phyloP scores from a whole-genome alignment of 1,140 invertebrate genomes.

The Drosophila setifemur region DNA sequence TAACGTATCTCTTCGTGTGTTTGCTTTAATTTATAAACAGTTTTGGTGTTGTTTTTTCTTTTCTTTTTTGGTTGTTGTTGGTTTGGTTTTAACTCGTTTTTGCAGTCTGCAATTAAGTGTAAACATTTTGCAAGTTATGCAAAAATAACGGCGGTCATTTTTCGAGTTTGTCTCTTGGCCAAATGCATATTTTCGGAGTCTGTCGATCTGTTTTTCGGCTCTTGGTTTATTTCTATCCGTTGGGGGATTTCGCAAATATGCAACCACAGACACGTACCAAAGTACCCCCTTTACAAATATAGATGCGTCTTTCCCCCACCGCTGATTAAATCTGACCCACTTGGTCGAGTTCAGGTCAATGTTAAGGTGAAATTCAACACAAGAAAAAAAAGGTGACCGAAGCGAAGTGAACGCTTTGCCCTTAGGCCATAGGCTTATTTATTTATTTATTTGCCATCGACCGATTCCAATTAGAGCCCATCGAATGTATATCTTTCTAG shows the following conservation, averaged over 20 bases:
- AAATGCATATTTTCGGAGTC: conserved; percentile 50
- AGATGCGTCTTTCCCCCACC: conserved; percentile 39
- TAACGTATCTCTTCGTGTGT: conserved; percentile 13
- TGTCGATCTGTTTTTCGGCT: conserved; percentile 42
- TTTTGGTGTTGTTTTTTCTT: conserved; percentile 11
- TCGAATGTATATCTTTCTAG: conserved; percentile 23
- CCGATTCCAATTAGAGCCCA: background rate
- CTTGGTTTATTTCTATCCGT: background rate
- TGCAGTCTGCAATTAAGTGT: conserved; percentile 53
- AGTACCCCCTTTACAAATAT: conserved; percentile 1
- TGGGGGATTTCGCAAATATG: conserved; percentile 52
- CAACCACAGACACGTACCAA: conserved; percentile 57
- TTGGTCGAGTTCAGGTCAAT: conserved; percentile 60
- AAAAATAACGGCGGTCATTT: conserved; percentile 53
- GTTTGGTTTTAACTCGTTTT: conserved; percentile 14
- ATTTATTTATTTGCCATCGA: background rate
- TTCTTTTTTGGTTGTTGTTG: conserved; percentile 7
- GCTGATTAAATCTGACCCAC: conserved; percentile 47
- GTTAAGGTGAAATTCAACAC: conserved; percentile 58
- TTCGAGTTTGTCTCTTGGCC: conserved; percentile 46
- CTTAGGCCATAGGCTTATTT: too few species aligned
- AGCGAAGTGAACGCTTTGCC: background rate
- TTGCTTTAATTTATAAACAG: conserved; percentile 40
- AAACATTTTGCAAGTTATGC: conserved; percentile 52
- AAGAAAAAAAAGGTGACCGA: background rate